A percentile compares a stretch with the other conserved stretches of the same genome.
phyloP scores from a whole-genome alignment of 2,888 invertebrate species.

The Augochlorella aurata region DNA sequence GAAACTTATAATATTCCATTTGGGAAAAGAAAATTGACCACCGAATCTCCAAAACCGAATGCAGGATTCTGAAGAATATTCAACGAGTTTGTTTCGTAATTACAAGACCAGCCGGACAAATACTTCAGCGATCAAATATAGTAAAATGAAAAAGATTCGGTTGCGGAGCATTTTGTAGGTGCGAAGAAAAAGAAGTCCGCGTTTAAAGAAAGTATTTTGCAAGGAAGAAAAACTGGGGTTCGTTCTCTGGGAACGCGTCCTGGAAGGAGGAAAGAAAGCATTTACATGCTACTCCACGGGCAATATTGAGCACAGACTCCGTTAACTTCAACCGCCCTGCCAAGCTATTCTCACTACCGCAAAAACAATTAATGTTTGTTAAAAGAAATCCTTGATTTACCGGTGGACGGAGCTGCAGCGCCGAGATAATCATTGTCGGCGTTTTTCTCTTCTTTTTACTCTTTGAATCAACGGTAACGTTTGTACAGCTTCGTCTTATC shows the following conservation, averaged over 20 bases:
- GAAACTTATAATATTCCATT: too few species aligned
- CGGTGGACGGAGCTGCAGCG: slow-evolving; percentile 68
- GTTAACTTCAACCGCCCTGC: slow-evolving; percentile 70
- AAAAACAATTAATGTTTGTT: slow-evolving; percentile 82
- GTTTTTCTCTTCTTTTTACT: slow-evolving; percentile 65
- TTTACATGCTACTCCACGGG: slow-evolving; percentile 69
- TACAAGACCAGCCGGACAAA: too few species aligned
- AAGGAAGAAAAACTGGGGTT: slow-evolving; percentile 29
- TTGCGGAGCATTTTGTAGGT: slow-evolving; percentile 7
- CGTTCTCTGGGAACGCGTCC: slow-evolving; percentile 36
- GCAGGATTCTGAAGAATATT: too few species aligned
- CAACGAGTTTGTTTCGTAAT: too few species aligned
- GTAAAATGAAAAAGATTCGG: too few species aligned
- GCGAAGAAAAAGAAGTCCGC: slow-evolving; percentile 8
- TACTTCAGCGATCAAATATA: too few species aligned
- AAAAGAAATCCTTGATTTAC: slow-evolving; percentile 82
- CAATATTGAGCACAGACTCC: slow-evolving; percentile 66
- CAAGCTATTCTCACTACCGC: slow-evolving; percentile 78
- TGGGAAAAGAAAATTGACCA: too few species aligned
- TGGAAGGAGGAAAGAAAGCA: slow-evolving; percentile 56
- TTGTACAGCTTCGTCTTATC: background rate
- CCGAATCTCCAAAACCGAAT: too few species aligned
- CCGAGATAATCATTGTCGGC: slow-evolving; percentile 76
- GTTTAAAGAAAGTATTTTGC: slow-evolving; percentile 34
- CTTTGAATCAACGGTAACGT: slow-evolving; percentile 59